Evolutionary conservation across 2,888 invertebrate species (phyloP), one percentile per base, ranked within the genome.

Genomic region (Lithophane leautieri): DNA sequence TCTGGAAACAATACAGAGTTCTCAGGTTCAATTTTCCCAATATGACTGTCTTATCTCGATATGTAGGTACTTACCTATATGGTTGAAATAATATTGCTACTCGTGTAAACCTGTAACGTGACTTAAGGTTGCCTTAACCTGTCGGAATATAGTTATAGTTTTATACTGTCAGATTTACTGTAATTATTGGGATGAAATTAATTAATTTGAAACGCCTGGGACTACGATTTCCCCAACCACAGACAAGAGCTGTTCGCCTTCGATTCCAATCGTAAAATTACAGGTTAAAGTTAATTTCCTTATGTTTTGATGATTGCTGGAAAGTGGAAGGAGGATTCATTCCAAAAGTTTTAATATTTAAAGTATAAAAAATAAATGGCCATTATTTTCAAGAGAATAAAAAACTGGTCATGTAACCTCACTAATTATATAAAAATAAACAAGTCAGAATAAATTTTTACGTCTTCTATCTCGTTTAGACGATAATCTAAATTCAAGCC

Each of bases 211-310:
- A 74, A 81, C 50, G 40, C 52, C 76, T 7, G 44, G 56, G 9
- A 61, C 60, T 47, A n/a, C 19, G 71, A 65, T 65, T 82, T 78
- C 79, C 73, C 71, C 40, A 76, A 73, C 63, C 63, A 65, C 62
- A 73, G 56, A 60, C 69, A 67, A 71, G 58, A 68, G 72, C 50
- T 47, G 84, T 79, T 79, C 58, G 79, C 83, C 84, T 83, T 83
- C 86, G 70, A 80, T 86, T 68, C 61, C 58, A 84, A 82, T 84
- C 86, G 58, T 86, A 76, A 86, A 86, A 83, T 86, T 73, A 75
- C 76, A 73, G 56, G 84, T 79, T 76, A 19, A 83, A 79, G 58
- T 72, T 61, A 73, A 86, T 76, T 86, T 84, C 84, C 84, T 83
- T 84, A 71, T 79, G 76, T 84, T 86, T 83, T 79, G 68, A 73